These are phyloP conservation scores for Strigops habroptila DNA, from an alignment of 2,113 vertebrate species.

Conservation along the genomic window DNA sequence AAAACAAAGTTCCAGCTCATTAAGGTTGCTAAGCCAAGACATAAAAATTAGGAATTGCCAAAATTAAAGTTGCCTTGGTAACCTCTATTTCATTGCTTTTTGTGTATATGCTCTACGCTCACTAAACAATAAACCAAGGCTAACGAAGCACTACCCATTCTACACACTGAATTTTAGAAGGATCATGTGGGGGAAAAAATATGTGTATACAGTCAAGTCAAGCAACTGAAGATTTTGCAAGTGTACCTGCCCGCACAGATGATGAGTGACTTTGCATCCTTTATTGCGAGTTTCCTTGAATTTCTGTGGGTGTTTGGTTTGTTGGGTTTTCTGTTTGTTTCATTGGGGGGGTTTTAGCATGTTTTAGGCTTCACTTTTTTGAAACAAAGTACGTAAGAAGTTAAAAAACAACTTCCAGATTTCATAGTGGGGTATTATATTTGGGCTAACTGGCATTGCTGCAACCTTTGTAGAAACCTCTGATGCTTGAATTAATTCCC, in stretches of 20 bases:
- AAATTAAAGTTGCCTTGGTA: neutral
- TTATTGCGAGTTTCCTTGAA: neutral
- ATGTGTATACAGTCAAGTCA: neutral
- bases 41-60: neutral
- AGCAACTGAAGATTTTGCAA: neutral
- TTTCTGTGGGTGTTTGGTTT: neutral
- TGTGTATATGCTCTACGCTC: neutral
- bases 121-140: neutral
- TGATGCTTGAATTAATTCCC: neutral
- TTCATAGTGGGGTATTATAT: neutral
- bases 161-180: neutral
- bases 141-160: neutral
- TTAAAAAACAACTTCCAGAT: neutral
- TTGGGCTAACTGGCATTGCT: neutral
- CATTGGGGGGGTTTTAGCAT: neutral
- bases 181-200: accelerated
- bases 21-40: neutral
- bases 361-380: neutral
- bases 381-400: neutral
- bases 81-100: neutral
- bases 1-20: neutral
- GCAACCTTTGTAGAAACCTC: neutral
- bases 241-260: neutral
- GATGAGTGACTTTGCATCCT: neutral
- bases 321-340: neutral